Conservation (phyloP, 2,888 invertebrate genomes). For the Proisotoma minuta region DNA sequence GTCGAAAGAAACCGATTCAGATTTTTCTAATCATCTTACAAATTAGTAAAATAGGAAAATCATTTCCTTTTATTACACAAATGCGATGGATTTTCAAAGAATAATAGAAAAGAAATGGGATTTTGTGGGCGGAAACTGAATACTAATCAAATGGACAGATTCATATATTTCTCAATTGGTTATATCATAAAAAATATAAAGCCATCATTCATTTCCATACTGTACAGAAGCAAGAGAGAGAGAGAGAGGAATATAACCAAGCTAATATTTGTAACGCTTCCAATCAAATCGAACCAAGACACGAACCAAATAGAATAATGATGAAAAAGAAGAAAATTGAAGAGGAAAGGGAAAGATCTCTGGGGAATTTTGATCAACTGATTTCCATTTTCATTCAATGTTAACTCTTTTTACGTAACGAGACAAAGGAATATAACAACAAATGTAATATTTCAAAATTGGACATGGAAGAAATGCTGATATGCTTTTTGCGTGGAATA, state of each 20-base stretch:
- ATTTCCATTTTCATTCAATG: neutral
- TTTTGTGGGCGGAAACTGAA: constrained; percentile 10
- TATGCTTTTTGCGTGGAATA: constrained; percentile 9
- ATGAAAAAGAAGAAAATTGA: neutral
- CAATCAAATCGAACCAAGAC: constrained; percentile 5
- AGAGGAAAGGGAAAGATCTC: constrained; percentile 11
- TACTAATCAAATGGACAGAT: constrained; percentile 16
- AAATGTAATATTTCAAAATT: constrained; percentile 3
- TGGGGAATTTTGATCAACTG: constrained; percentile 12
- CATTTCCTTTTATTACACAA: no score
- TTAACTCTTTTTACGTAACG: neutral
- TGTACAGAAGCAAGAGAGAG: no score
- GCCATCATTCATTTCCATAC: no score
- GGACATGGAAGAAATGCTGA: constrained; percentile 3
- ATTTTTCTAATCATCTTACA: no score
- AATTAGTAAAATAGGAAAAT: no score
- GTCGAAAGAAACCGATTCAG: no score
- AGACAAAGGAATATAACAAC: constrained; percentile 1
- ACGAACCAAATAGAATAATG: neutral
- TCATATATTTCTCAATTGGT: neutral
- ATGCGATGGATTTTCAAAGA: no score
- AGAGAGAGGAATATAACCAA: no score
- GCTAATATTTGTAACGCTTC: neutral
- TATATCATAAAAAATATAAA: no score
- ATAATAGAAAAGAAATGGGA: constrained; percentile 13